A percentile compares a stretch with the other conserved stretches of the same genome.
Evolutionary conservation across 2,113 vertebrate genomes (phyloP).

Genomic region (Shinisaurus crocodilurus): DNA sequence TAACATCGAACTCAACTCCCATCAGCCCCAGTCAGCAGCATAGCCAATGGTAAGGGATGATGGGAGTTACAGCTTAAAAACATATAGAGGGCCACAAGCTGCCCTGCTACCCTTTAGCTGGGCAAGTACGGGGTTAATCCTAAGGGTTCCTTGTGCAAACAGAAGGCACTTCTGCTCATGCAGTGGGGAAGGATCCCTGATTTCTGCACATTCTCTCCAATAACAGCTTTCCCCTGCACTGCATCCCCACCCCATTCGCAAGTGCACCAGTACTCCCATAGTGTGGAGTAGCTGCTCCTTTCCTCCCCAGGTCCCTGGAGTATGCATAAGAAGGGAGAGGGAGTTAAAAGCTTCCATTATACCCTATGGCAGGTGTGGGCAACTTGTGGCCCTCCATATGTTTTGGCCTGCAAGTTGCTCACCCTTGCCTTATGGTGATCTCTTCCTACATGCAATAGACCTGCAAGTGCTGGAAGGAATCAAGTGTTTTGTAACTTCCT

Average conservation of each 20-base stretch:
- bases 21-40: too few relatives aligned
- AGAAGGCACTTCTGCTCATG: background rate
- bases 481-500: background rate
- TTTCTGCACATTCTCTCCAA: background rate
- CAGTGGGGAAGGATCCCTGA: background rate
- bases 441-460: background rate
- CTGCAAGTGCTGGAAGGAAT: background rate
- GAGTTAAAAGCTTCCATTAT: background rate
- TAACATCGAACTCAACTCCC: too few relatives aligned
- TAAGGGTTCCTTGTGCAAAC: background rate
- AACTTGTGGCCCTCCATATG: too few relatives aligned
- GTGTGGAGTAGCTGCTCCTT: background rate
- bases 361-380: too few relatives aligned
- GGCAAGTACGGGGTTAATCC: background rate
- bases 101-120: background rate
- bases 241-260: background rate
- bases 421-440: background rate
- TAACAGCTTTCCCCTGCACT: background rate
- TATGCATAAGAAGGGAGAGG: background rate
- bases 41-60: too few relatives aligned
- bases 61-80: too few relatives aligned
- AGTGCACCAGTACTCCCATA: background rate
- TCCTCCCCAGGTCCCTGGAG: background rate
- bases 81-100: background rate
- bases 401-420: too few relatives aligned